Base-by-base conservation (phyloP, 35 echinoderm and acorn worm species). In the Nesometra sesokonis region DNA sequence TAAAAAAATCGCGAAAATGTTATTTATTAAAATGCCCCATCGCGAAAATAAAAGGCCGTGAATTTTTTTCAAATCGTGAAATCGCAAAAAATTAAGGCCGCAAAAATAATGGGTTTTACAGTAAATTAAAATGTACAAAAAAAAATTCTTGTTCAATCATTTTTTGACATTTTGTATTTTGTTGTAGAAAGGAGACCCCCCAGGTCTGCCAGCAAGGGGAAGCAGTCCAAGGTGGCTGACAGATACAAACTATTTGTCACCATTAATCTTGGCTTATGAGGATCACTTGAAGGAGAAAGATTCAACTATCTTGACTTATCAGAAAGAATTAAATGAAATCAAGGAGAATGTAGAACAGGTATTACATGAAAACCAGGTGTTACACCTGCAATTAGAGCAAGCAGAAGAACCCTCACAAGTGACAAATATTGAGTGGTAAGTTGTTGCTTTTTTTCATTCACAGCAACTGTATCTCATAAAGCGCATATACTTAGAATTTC, bases 231-330 rank as follows among this genome's bases (percentile, higher is more conserved):
- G 91, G 30, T 97, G 94, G 94, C 80, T 97, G 78, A 93, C 91
- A 27, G 91, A 97, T 67, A 97, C 94, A 46, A 91, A 93, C 30
- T 93, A 97, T 83, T 84, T 97, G 30, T 93, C 94, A 13, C 94
- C 94, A 27, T 89, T 97, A 29, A 88, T 97, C 78, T 34, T 90
- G 31, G 91, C 94, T 30, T 97, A 93, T 76, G 94, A 97, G 37
- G 91, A 88, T 57, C 81, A 57, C 29, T 92, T 97, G n/a, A 83
- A 36, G 78, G 94, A 97, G 31, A 97, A 97, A 82, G 86, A 93
- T 31, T 82, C 90, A 9, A 29, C 88, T 31, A 39, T 99, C 13
- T 37, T 85, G 77, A 79, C 43, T 0, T 88, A 81, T 37, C 84
- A 92, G 29, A 88, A 94, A 35, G 96, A 99, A 27, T 77, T 99